A percentile compares a stretch with the other conserved stretches of the same genome.
phyloP scores from a whole-genome alignment of 1,140 invertebrate genomes.

The Harpegnathos saltator region DNA sequence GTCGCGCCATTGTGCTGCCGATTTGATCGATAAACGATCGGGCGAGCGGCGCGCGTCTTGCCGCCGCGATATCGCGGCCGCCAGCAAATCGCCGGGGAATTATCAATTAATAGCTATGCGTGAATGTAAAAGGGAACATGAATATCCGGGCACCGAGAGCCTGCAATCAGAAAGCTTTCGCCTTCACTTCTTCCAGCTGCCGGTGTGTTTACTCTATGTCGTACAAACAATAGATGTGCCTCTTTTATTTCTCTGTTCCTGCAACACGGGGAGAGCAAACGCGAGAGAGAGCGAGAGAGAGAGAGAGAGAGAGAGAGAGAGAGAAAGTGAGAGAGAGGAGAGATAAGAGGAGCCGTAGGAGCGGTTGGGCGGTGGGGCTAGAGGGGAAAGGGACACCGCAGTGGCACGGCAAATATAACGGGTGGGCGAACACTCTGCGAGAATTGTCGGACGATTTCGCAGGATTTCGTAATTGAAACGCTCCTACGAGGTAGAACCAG shows the following conservation, averaged over 20 bases:
- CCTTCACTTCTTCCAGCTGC: conserved; percentile 66
- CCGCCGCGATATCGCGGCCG: conserved; percentile 27
- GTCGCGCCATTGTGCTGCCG: neutral
- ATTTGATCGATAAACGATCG: conserved; percentile 6
- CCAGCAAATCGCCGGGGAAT: conserved; percentile 32
- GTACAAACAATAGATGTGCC: conserved; percentile 66
- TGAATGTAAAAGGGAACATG: conserved; percentile 62
- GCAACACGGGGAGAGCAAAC: neutral
- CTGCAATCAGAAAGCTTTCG: conserved; percentile 57
- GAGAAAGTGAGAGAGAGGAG: neutral
- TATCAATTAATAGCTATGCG: conserved; percentile 35
- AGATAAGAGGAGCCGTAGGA: neutral
- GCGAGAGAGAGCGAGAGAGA: neutral
- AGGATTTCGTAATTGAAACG: conserved; percentile 77
- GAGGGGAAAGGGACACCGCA: conserved; percentile 28
- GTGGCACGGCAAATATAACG: conserved; percentile 67
- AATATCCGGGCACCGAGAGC: conserved; percentile 63
- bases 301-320: neutral
- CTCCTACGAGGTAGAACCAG: conserved; percentile 60
- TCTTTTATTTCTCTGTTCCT: conserved; percentile 62
- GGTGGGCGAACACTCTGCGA: conserved; percentile 65
- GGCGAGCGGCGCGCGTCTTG: neutral
- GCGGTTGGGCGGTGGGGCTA: neutral
- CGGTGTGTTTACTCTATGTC: conserved; percentile 67
- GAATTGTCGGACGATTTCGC: conserved; percentile 70